A percentile compares a stretch with the other conserved stretches of the same genome.
phyloP scores from a whole-genome alignment of 2,797 vertebrate genomes.

The Corythornis leucogaster region DNA sequence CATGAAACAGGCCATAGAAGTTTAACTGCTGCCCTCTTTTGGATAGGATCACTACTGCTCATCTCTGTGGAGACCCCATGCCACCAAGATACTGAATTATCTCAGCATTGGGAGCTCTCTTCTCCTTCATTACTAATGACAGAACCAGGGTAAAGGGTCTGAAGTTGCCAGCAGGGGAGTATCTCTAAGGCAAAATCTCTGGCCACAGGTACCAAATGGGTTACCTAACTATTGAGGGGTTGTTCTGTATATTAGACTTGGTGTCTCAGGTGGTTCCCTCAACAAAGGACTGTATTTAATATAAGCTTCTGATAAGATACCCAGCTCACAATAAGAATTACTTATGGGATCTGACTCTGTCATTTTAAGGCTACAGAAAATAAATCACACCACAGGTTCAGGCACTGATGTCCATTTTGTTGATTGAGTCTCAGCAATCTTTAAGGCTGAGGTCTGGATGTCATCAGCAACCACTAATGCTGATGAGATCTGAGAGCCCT shows the following conservation, averaged over 20 bases:
- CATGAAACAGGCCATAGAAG: not conserved
- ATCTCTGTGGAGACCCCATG: not conserved
- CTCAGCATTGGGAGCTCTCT: not conserved
- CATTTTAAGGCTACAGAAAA: not conserved
- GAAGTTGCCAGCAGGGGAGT: no score
- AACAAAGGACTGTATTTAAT: not conserved
- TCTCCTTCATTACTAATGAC: no score
- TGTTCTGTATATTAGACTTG: not conserved
- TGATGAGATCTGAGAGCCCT: not conserved
- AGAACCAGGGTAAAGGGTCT: no score
- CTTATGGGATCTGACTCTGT: not conserved
- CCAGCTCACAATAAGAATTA: not conserved
- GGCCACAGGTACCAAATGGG: not conserved
- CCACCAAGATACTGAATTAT: not conserved
- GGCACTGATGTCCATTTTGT: not conserved
- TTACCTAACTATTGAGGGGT: accelerated
- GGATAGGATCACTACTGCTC: constrained; percentile 15
- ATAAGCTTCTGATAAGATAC: not conserved
- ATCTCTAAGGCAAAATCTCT: not conserved
- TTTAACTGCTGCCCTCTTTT: constrained; percentile 62
- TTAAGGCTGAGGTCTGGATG: not conserved
- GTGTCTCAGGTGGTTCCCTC: not conserved
- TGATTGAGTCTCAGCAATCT: not conserved
- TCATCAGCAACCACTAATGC: not conserved
- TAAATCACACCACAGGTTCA: not conserved